A percentile compares a stretch with the other conserved stretches of the same genome.
These are phyloP conservation scores for Dipodomys stephensi DNA, from an alignment of 2,113 vertebrate genomes.

Conservation along the genomic window DNA sequence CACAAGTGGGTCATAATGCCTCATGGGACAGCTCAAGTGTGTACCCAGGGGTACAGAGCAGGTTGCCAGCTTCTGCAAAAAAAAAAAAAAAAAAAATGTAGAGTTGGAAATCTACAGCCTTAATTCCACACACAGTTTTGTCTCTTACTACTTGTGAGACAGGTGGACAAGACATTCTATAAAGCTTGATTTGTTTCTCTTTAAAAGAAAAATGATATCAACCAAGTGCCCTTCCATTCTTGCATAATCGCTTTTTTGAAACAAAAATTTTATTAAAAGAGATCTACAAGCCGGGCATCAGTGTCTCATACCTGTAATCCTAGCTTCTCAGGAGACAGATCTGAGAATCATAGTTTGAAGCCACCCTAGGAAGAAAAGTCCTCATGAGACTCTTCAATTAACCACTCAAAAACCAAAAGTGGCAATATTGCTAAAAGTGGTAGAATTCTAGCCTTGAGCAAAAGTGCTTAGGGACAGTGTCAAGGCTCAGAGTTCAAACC, in stretches of 20 bases:
- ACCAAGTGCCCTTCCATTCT: not conserved
- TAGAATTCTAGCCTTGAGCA: too few relatives aligned
- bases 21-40: not conserved
- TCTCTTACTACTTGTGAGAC: not conserved
- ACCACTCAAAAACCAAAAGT: too few relatives aligned
- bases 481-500: too few relatives aligned
- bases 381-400: too few relatives aligned
- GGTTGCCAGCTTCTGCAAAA: not conserved
- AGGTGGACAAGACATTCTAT: not conserved
- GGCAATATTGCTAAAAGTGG: too few relatives aligned
- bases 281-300: too few relatives aligned
- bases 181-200: not conserved
- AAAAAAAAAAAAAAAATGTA: not conserved
- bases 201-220: not conserved
- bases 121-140: not conserved
- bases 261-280: constrained; percentile 4
- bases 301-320: too few relatives aligned
- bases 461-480: too few relatives aligned
- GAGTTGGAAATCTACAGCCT: not conserved
- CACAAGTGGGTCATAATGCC: not conserved
- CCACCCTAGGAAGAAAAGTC: too few relatives aligned
- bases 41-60: not conserved
- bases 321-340: too few relatives aligned
- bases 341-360: too few relatives aligned
- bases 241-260: not conserved